These are phyloP conservation scores for Rhogogaster chlorosoma DNA, from an alignment of 2,888 invertebrate genomes.

Conservation along the genomic window DNA sequence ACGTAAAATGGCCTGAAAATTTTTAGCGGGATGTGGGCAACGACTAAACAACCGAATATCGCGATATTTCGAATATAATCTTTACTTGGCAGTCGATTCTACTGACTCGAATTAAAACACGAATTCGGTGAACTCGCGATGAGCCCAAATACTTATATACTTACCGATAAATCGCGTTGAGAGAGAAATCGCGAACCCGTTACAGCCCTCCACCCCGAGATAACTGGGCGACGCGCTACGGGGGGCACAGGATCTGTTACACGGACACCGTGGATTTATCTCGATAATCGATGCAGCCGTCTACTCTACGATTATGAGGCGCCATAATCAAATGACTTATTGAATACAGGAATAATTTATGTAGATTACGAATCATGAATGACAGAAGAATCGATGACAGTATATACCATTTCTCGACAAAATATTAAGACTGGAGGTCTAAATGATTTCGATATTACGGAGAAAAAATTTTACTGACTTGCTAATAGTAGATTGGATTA, in stretches of 20 bases:
- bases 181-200: background rate
- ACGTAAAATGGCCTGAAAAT: background rate
- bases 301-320: background rate
- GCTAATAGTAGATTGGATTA: no score
- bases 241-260: background rate
- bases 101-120: background rate
- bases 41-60: background rate
- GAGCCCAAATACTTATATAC: background rate
- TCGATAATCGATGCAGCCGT: background rate
- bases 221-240: background rate
- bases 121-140: background rate
- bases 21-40: background rate
- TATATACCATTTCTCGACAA: background rate
- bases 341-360: background rate
- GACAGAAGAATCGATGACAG: background rate
- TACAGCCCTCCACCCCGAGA: background rate
- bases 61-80: background rate
- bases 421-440: no score
- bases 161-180: background rate
- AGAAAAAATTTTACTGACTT: background rate
- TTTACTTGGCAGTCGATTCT: background rate
- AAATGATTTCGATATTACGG: background rate
- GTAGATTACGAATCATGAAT: background rate
- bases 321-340: background rate
- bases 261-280: background rate